phyloP scores from a whole-genome alignment of 53 echinoderm and acorn worm genomes.

The Mesocentrotus franciscanus region DNA sequence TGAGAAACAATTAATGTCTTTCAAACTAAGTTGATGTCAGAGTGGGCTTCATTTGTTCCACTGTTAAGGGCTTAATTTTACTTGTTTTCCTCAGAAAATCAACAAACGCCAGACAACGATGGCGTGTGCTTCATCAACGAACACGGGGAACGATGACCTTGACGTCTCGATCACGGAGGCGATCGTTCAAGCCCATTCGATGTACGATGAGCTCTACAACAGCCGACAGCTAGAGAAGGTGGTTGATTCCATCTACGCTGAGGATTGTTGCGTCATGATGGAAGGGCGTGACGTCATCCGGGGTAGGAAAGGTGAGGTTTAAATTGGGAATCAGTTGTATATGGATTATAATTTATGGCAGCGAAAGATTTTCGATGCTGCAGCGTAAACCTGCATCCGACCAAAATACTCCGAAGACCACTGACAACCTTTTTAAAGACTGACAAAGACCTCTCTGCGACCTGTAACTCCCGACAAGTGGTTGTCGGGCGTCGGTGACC shows the following conservation, averaged over 20 bases:
- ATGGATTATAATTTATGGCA: background rate
- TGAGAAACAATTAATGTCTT: no score
- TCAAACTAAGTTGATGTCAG: no score
- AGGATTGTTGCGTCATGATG: conserved; percentile 67
- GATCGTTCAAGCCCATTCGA: conserved; percentile 49
- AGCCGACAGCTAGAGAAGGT: conserved; percentile 58
- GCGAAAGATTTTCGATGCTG: no score
- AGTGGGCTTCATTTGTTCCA: no score
- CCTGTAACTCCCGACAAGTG: no score
- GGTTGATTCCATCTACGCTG: conserved; percentile 61
- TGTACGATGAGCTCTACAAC: conserved; percentile 62
- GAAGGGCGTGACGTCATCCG: conserved; percentile 66
- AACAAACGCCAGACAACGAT: background rate
- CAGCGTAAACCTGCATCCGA: no score
- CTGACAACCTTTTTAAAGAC: no score
- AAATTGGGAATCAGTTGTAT: background rate
- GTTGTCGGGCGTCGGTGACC: no score
- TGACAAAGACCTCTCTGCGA: no score
- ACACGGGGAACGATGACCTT: conserved; percentile 1
- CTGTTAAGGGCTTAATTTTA: background rate
- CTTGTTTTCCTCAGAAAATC: background rate
- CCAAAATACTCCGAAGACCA: no score
- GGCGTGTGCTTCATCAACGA: conserved; percentile 48
- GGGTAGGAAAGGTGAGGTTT: conserved; percentile 55
- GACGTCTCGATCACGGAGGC: conserved; percentile 55